Conservation (phyloP, 1,140 invertebrate genomes). For the Mesaphorura yosii region DNA sequence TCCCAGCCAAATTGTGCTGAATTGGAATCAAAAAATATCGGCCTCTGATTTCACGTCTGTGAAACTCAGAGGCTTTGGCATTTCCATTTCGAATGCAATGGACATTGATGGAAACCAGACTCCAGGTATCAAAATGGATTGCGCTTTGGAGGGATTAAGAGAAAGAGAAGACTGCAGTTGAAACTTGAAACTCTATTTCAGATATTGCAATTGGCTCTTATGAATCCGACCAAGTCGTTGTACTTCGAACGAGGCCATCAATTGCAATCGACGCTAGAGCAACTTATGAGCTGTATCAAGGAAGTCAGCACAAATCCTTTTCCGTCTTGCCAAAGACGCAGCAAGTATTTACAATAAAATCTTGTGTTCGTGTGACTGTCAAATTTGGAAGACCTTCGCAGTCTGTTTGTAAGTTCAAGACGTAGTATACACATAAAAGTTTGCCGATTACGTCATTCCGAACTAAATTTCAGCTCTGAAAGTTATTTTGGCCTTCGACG, state of each 20-base stretch:
- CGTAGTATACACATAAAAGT: no score
- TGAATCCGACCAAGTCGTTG: background rate
- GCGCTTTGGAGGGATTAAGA: no score
- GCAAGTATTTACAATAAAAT: background rate
- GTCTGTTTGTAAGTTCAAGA: no score
- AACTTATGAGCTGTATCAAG: no score
- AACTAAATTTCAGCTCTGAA: no score
- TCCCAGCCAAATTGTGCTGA: background rate
- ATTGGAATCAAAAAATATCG: background rate
- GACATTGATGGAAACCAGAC: background rate
- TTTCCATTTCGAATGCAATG: background rate
- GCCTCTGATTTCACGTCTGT: background rate
- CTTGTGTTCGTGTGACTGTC: background rate
- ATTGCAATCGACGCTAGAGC: no score
- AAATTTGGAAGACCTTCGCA: no score
- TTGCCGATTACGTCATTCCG: no score
- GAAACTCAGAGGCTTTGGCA: constrained; percentile 1
- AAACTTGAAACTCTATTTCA: background rate
- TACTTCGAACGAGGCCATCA: background rate
- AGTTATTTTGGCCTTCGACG: no score
- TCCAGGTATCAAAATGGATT: background rate
- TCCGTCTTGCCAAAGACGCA: no score
- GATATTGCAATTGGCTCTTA: background rate
- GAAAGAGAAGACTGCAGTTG: background rate
- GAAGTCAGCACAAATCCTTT: background rate